Evolutionary conservation across 35 echinoderm and acorn worm species (phyloP).

Genomic region (Holothuria glaberrima): DNA sequence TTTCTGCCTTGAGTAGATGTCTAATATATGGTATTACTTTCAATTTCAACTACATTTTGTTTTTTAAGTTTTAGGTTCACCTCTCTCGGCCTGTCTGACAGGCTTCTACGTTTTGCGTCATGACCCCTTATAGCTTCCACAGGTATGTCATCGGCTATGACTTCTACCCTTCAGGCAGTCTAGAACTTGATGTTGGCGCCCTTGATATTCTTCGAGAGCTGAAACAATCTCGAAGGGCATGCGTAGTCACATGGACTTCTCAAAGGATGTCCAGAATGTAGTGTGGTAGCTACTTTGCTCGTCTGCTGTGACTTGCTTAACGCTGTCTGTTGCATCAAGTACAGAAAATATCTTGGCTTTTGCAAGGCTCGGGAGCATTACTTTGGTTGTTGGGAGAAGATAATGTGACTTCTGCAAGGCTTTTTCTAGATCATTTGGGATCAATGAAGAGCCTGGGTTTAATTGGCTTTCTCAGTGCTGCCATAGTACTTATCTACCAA

Average conservation of each 20-base stretch:
- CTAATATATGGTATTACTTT: constrained; percentile 57
- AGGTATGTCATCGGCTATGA: constrained; percentile 56
- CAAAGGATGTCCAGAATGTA: too few relatives aligned
- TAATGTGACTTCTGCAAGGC: not conserved
- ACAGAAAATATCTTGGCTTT: constrained; percentile 65
- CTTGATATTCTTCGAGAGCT: constrained; percentile 72
- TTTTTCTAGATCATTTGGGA: not conserved
- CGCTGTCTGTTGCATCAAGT: constrained; percentile 57
- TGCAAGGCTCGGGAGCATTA: constrained; percentile 12
- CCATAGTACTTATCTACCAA: too few relatives aligned
- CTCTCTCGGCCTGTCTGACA: constrained; percentile 48
- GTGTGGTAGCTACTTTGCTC: constrained; percentile 20
- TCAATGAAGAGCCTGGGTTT: too few relatives aligned
- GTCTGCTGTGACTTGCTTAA: too few relatives aligned
- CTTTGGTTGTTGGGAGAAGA: not conserved
- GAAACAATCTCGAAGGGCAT: constrained; percentile 69
- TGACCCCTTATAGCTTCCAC: constrained; percentile 49
- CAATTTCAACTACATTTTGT: not conserved
- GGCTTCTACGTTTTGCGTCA: constrained; percentile 41
- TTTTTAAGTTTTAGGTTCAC: constrained; percentile 48
- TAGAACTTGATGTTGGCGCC: not conserved
- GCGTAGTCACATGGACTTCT: not conserved
- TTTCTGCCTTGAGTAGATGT: constrained; percentile 33
- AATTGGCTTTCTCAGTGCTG: too few relatives aligned
- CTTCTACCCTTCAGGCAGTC: not conserved